A percentile compares a stretch with the other conserved stretches of the same genome.
Conservation (phyloP, 2,888 invertebrate genomes). For the Pasiphila rectangulata region DNA sequence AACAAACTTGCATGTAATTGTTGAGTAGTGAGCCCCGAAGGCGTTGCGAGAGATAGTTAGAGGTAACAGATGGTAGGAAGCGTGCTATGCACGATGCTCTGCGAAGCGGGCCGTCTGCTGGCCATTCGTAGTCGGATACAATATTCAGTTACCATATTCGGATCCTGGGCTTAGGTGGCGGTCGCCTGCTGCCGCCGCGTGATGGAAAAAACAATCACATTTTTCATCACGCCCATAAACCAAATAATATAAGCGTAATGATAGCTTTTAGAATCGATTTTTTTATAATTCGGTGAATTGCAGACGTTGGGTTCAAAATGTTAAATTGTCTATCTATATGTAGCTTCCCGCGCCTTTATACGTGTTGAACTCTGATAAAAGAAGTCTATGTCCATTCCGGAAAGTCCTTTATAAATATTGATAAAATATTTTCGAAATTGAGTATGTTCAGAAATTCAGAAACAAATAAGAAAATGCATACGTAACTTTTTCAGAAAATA, state of each 20-base stretch:
- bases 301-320: too few species aligned
- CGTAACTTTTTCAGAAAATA: too few species aligned
- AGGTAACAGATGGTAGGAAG: slow-evolving; percentile 54
- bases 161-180: slow-evolving; percentile 94
- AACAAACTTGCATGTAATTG: neutral
- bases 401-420: too few species aligned
- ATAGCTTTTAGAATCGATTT: too few species aligned
- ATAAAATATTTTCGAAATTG: too few species aligned
- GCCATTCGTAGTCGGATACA: slow-evolving; percentile 49
- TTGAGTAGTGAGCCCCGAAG: slow-evolving; percentile 35
- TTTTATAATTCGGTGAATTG: too few species aligned
- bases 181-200: slow-evolving; percentile 84
- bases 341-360: too few species aligned
- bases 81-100: slow-evolving; percentile 74
- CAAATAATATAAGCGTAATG: slow-evolving; percentile 31
- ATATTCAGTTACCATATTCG: slow-evolving; percentile 90
- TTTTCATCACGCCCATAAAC: slow-evolving; percentile 43
- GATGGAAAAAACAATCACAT: slow-evolving; percentile 76
- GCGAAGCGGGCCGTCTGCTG: slow-evolving; percentile 70
- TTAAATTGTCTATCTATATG: too few species aligned
- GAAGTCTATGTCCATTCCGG: too few species aligned
- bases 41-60: slow-evolving; percentile 22
- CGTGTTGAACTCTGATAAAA: too few species aligned
- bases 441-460: too few species aligned
- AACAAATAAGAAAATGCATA: too few species aligned